A percentile compares a stretch with the other conserved stretches of the same genome.
These are phyloP conservation scores for Urocitellus parryii DNA, from an alignment of 2,113 vertebrate species.

Conservation along the genomic window DNA sequence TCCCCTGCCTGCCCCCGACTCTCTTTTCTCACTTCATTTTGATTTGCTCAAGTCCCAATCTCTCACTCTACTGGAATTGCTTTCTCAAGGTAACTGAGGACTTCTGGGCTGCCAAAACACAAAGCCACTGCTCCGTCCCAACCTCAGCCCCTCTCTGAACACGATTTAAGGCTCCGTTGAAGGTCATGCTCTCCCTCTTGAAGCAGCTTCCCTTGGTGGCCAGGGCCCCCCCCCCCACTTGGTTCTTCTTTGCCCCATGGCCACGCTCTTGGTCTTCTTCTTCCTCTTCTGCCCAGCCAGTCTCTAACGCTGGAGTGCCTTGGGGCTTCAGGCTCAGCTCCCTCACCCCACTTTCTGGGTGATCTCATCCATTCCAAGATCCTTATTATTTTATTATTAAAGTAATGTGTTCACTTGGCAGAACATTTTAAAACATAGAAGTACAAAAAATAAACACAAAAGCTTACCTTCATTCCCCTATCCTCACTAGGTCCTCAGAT, in stretches of 20 bases:
- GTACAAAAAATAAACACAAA: not conserved
- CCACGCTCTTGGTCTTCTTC: not conserved
- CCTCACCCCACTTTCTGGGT: not conserved
- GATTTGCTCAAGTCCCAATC: not conserved
- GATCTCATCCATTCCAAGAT: not conserved
- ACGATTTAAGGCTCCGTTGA: not conserved
- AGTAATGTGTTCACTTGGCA: not conserved
- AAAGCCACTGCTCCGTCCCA: not conserved
- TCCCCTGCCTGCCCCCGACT: not conserved
- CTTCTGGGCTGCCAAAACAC: not conserved
- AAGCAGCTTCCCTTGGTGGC: fast-evolving
- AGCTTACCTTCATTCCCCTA: not conserved
- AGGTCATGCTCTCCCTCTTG: not conserved
- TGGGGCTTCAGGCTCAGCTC: not conserved
- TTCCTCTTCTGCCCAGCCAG: not conserved
- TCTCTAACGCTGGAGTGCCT: not conserved
- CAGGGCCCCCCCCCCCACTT: fast-evolving
- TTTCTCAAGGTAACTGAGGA: not conserved
- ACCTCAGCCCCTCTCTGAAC: not conserved
- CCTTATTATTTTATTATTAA: not conserved
- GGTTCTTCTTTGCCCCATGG: not conserved
- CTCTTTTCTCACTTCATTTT: not conserved
- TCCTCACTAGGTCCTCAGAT: not conserved
- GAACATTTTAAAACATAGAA: not conserved
- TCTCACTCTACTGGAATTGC: not conserved